A percentile compares a stretch with the other conserved stretches of the same genome.
phyloP scores from a whole-genome alignment of 2,113 vertebrate genomes.

The Bucco capensis region DNA sequence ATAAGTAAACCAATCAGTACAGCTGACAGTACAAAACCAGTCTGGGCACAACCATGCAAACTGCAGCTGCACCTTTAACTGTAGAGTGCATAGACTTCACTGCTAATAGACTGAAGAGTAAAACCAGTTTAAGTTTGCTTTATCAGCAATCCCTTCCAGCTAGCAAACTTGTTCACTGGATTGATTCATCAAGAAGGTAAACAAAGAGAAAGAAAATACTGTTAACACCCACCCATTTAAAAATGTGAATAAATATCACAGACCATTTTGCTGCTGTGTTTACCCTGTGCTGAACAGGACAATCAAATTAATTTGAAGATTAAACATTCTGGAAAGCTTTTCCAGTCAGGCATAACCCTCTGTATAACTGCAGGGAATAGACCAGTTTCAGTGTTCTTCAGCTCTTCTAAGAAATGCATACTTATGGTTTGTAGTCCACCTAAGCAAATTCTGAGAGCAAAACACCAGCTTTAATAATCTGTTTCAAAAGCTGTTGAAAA shows the following conservation, averaged over 20 bases:
- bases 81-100: neutral
- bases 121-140: neutral
- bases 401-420: neutral
- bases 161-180: neutral
- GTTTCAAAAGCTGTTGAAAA: neutral
- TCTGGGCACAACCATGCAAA: rapidly evolving
- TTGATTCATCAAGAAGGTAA: constrained; percentile 18
- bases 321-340: constrained; percentile 1
- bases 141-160: constrained; percentile 10
- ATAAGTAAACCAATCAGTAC: neutral
- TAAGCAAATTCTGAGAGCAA: neutral
- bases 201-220: neutral
- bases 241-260: neutral
- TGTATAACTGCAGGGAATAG: neutral
- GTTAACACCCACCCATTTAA: neutral
- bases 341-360: neutral
- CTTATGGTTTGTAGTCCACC: neutral
- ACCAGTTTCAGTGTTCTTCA: neutral
- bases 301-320: constrained; percentile 22
- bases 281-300: neutral
- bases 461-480: neutral
- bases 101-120: neutral
- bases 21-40: neutral
- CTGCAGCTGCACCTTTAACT: neutral
- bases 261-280: neutral